Evolutionary conservation across 1,140 invertebrate genomes (phyloP).

Genomic region (Caerostris extrusa): DNA sequence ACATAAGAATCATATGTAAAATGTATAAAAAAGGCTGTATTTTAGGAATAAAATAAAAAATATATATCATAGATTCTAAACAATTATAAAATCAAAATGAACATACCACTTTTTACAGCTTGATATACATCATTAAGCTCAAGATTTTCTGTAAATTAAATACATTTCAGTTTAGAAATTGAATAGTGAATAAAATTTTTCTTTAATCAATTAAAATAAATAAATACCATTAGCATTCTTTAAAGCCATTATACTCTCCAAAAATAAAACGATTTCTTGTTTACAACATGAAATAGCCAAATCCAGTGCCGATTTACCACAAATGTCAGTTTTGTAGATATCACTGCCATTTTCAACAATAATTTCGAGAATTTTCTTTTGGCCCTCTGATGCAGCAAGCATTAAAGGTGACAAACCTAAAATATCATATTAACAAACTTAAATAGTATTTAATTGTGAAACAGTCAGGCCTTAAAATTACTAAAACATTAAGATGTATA

Average conservation of each 20-base stretch:
- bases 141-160: constrained; percentile 15
- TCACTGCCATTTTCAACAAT: constrained; percentile 70
- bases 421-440: not conserved
- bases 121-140: not conserved
- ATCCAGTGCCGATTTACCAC: constrained; percentile 81
- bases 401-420: constrained; percentile 76
- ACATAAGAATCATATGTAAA: no score
- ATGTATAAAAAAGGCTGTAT: no score
- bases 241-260: constrained; percentile 2
- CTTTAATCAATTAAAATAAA: not conserved
- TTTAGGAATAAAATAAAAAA: no score
- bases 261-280: constrained; percentile 79
- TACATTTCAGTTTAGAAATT: not conserved
- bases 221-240: constrained; percentile 4
- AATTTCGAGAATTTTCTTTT: constrained; percentile 39
- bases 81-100: constrained; percentile 80
- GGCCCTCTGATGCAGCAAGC: constrained; percentile 63
- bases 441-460: no score
- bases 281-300: constrained; percentile 80
- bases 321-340: constrained; percentile 79
- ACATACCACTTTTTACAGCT: constrained; percentile 62
- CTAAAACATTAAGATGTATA: not conserved
- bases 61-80: no score
- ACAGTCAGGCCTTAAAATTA: not conserved
- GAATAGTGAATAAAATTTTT: no score